Conservation (phyloP, 2,888 invertebrate species). For the Calameuta idolon region DNA sequence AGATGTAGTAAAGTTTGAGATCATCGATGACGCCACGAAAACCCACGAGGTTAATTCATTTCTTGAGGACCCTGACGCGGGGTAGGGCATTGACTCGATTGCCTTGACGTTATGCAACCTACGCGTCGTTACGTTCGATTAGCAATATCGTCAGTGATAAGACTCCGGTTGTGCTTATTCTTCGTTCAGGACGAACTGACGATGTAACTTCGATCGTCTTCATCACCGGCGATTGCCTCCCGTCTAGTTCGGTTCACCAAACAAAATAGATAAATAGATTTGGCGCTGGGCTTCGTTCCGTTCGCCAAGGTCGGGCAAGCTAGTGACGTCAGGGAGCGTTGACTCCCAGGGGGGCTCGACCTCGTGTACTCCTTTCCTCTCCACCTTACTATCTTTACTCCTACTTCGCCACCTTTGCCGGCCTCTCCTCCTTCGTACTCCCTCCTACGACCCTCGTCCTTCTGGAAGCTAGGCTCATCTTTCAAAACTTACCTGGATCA, state of each 20-base stretch:
- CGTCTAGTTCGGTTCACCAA: neutral
- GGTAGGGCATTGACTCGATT: neutral
- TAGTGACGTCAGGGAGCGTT: constrained; percentile 60
- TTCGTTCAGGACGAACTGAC: neutral
- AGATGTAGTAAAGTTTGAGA: neutral
- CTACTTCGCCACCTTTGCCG: neutral
- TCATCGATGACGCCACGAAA: neutral
- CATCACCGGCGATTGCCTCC: neutral
- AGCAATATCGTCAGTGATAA: constrained; percentile 6
- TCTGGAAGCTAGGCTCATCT: neutral
- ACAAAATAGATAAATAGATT: constrained; percentile 46
- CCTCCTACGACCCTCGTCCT: neutral
- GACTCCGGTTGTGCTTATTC: neutral
- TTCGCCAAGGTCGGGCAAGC: constrained; percentile 55
- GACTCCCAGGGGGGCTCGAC: constrained; percentile 59
- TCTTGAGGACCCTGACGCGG: neutral
- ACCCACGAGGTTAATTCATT: neutral
- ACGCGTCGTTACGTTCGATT: constrained; percentile 10
- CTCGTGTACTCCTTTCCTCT: constrained; percentile 45
- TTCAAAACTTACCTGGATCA: neutral
- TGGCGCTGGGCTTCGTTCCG: constrained; percentile 42
- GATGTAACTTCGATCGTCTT: neutral
- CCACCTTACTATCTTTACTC: constrained; percentile 12
- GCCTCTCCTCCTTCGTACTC: neutral
- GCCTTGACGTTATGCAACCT: constrained; percentile 1